Evolutionary conservation across 1,140 invertebrate genomes (phyloP).

Genomic region (Steinernema khuongi): DNA sequence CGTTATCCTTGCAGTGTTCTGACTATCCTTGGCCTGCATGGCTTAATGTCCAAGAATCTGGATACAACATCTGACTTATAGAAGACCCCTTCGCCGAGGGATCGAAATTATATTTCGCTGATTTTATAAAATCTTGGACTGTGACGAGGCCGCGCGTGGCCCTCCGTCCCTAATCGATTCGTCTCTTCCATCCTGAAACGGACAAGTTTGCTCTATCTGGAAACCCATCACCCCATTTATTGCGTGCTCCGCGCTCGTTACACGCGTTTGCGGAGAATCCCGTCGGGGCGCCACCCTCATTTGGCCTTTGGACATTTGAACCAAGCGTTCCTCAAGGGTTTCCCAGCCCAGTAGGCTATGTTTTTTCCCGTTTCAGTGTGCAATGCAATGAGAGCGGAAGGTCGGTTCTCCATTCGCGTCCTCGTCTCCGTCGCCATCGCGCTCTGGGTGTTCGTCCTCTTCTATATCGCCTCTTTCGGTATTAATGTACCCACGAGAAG

Average conservation of each 20-base stretch:
- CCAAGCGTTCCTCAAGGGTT: background rate
- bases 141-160: too few relatives aligned
- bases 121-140: too few relatives aligned
- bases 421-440: slow-evolving; percentile 16
- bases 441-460: slow-evolving; percentile 25
- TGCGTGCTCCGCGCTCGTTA: background rate
- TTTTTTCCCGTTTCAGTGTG: background rate
- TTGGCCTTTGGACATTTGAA: background rate
- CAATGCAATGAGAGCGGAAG: slow-evolving; percentile 11
- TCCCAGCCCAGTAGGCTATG: background rate
- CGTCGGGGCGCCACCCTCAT: slow-evolving; percentile 7
- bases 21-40: too few relatives aligned
- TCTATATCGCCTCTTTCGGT: slow-evolving; percentile 22
- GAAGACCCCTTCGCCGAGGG: too few relatives aligned
- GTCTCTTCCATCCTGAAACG: background rate
- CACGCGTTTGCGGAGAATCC: background rate
- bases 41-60: too few relatives aligned
- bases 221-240: background rate
- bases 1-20: too few relatives aligned
- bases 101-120: too few relatives aligned
- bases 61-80: too few relatives aligned
- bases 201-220: too few relatives aligned
- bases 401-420: background rate
- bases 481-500: slow-evolving; percentile 11
- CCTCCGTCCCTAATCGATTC: background rate